Evolutionary conservation across 92 coral and sea anemone genomes (phyloP).

Genomic region (Palythoa grandis): DNA sequence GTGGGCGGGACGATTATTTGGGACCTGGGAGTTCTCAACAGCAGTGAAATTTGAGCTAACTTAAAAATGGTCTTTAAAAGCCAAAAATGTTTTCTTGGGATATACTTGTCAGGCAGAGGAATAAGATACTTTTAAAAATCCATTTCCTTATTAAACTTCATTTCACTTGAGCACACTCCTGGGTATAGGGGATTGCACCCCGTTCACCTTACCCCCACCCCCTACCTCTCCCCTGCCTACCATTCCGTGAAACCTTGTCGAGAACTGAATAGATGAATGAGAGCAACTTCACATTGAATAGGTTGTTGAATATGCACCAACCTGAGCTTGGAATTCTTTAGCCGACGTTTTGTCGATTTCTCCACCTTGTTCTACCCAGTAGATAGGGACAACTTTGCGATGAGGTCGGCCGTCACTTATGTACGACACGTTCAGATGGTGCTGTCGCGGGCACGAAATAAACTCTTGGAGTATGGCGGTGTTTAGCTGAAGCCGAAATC

Average conservation of each 20-base stretch:
- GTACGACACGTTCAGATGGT: constrained; percentile 58
- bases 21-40: too few relatives aligned
- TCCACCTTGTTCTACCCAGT: constrained; percentile 81
- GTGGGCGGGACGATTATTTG: too few relatives aligned
- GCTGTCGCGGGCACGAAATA: constrained; percentile 54
- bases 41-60: too few relatives aligned
- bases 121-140: too few relatives aligned
- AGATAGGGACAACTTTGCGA: constrained; percentile 70
- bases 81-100: too few relatives aligned
- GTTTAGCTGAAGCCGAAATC: constrained; percentile 79
- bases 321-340: constrained; percentile 45
- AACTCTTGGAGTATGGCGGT: constrained; percentile 51
- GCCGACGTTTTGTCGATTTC: constrained; percentile 57
- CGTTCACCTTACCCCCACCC: too few relatives aligned
- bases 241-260: too few relatives aligned
- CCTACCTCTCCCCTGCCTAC: too few relatives aligned
- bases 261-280: background rate
- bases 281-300: background rate
- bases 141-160: too few relatives aligned
- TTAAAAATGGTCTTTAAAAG: too few relatives aligned
- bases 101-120: too few relatives aligned
- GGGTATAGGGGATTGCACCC: too few relatives aligned
- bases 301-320: background rate
- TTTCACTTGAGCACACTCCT: constrained; percentile 40
- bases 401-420: constrained; percentile 31